phyloP scores from a whole-genome alignment of 2,888 invertebrate genomes.

The Nephrocerus scutellatus region DNA sequence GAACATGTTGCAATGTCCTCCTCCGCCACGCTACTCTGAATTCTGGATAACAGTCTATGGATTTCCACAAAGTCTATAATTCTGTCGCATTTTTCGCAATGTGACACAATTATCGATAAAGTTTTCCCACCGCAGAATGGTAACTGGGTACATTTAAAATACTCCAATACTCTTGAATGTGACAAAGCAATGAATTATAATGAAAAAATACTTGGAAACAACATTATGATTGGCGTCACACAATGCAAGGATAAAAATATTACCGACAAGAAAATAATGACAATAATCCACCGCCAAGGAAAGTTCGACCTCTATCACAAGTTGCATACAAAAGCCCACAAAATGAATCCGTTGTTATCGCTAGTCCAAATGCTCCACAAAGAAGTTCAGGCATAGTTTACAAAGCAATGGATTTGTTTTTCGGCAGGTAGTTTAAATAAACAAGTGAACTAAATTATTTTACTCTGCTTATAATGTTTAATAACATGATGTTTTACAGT shows the following conservation, averaged over 20 bases:
- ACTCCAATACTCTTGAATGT: constrained; percentile 74
- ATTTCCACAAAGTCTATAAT: constrained; percentile 76
- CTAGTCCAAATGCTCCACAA: constrained; percentile 65
- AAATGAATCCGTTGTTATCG: constrained; percentile 52
- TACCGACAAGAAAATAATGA: constrained; percentile 43
- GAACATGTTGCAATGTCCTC: constrained; percentile 21
- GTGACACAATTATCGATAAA: constrained; percentile 73
- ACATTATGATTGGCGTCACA: constrained; percentile 86
- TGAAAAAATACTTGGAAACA: constrained; percentile 74
- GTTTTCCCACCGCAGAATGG: constrained; percentile 68
- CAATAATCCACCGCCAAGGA: constrained; percentile 16
- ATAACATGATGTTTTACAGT: too few relatives aligned
- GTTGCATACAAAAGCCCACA: constrained; percentile 38
- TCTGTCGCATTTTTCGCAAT: constrained; percentile 72
- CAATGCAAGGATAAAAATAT: constrained; percentile 66
- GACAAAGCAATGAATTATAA: constrained; percentile 81
- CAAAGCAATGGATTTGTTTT: constrained; percentile 81
- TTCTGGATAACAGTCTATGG: constrained; percentile 89
- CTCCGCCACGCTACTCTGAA: constrained; percentile 36
- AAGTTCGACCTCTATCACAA: constrained; percentile 48
- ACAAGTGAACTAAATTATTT: too few relatives aligned
- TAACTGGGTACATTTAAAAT: constrained; percentile 91
- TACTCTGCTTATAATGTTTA: too few relatives aligned
- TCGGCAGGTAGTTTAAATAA: constrained; percentile 67
- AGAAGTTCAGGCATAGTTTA: constrained; percentile 70